Base-by-base conservation (phyloP, 2,888 invertebrate species). In the Agrilus cyanescens region DNA sequence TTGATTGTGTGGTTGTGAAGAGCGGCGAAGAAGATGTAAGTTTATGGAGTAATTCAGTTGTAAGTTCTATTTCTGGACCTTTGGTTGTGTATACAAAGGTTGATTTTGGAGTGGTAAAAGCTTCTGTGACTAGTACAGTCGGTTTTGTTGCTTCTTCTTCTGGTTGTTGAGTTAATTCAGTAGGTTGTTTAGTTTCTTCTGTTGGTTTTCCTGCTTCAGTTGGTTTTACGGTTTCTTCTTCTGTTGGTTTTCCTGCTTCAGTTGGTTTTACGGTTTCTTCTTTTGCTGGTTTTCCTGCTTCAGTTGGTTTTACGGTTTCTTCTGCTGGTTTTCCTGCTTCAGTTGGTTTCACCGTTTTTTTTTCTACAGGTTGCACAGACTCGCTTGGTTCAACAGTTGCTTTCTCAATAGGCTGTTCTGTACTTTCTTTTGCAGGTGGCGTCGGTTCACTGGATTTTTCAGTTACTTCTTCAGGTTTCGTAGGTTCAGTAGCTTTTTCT, bases 211-310 rank as follows among this genome's bases (percentile, higher is more conserved):
- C 44, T 29, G 41, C 30, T 20, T 29, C 15, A 15, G 50, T 46
- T 36, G 48, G 32, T 46, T 44, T 33, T 40, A 49, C 49, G 31
- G 34, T 30, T 46, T 37, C 39, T 33, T 42, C 43, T 32, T 38
- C 29, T 16, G 15, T 16, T 29, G 31, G 18, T 44, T 13, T 12
- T 25, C 4, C 14, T 14, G 39, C 29, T 20, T 32, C 35, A 3
- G 40, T 18, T 16, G 31, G 18, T 34, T 47, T 34, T 12, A 37
- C 25, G n/a, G 18, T 35, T 41, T 29, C 20, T 8, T 37, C 16
- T 36, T 32, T 15, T 25, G 5, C 37, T 2, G 34, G 18, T 13
- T 12, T 18, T 32, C 2, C 10, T 25, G 8, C 2, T 4, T 35
- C 32, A 14, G 30, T 41, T 14, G 29, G 6, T 12, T 15, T 39